Conservation (phyloP, 2,113 vertebrate species). For the Cynocephalus volans region DNA sequence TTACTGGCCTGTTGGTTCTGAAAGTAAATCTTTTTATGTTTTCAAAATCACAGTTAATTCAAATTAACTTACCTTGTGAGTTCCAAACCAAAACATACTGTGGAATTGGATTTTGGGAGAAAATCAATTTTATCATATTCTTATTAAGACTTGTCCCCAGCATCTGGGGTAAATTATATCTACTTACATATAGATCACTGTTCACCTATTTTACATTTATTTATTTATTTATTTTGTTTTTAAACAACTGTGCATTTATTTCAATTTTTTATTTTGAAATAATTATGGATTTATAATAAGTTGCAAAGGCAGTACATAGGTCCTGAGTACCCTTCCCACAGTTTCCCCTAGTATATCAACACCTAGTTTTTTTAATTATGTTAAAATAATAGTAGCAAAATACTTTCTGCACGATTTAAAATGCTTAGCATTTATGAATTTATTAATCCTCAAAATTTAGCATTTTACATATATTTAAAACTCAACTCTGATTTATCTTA, state of each 20-base stretch:
- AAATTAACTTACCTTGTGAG: conserved; percentile 57
- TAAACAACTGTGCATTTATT: too few relatives aligned
- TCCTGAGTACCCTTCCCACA: too few relatives aligned
- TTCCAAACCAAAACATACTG: conserved; percentile 45
- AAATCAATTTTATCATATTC: neutral
- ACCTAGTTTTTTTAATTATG: too few relatives aligned
- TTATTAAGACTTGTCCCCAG: neutral
- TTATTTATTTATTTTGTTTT: neutral
- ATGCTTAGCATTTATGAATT: too few relatives aligned
- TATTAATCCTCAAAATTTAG: too few relatives aligned
- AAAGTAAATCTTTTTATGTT: conserved; percentile 25
- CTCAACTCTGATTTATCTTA: neutral
- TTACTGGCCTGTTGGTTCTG: neutral
- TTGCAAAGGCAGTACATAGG: too few relatives aligned
- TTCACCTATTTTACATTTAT: neutral
- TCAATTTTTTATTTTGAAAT: too few relatives aligned
- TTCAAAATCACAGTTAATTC: conserved; percentile 1
- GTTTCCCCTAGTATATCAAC: too few relatives aligned
- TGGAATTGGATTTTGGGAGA: conserved; percentile 55
- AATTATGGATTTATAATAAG: too few relatives aligned
- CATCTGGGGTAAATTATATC: neutral
- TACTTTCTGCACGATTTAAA: too few relatives aligned
- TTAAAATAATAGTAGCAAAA: too few relatives aligned
- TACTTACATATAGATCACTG: neutral
- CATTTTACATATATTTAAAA: conserved; percentile 41